phyloP scores from a whole-genome alignment of 2,797 vertebrate species.

The Hemibagrus guttatus region DNA sequence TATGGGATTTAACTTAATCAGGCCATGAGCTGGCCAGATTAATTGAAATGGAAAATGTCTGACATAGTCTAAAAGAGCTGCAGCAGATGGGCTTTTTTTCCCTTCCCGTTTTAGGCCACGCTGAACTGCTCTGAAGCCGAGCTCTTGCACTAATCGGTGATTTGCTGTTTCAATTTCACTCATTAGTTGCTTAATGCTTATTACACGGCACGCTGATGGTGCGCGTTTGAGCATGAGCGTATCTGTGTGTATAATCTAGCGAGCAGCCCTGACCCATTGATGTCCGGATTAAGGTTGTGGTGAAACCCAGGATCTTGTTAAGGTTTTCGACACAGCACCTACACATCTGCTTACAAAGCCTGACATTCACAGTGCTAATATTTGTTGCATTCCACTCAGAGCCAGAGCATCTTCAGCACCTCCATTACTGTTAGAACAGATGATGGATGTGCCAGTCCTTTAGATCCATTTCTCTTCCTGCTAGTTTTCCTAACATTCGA shows the following conservation, averaged over 20 bases:
- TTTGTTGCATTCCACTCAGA: neutral
- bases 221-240: slow-evolving; percentile 18
- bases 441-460: slow-evolving; percentile 29
- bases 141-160: slow-evolving; percentile 37
- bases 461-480: slow-evolving; percentile 8
- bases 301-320: slow-evolving; percentile 29
- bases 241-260: slow-evolving; percentile 32
- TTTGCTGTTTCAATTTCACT: slow-evolving; percentile 50
- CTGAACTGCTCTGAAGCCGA: slow-evolving; percentile 9
- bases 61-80: slow-evolving; percentile 37
- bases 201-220: slow-evolving; percentile 5
- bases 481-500: slow-evolving; percentile 28
- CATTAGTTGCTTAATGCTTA: slow-evolving; percentile 48
- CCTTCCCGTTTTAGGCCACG: slow-evolving; percentile 52
- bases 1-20: slow-evolving; percentile 43
- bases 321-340: slow-evolving; percentile 2
- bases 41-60: slow-evolving; percentile 49
- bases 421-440: slow-evolving; percentile 12
- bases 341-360: slow-evolving; percentile 1
- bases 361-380: neutral
- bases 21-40: slow-evolving; percentile 47
- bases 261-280: slow-evolving; percentile 19
- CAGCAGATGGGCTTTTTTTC: slow-evolving; percentile 54
- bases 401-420: neutral
- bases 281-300: slow-evolving; percentile 38